These are phyloP conservation scores for Hololepta plana DNA, from an alignment of 2,888 invertebrate species.

Conservation along the genomic window DNA sequence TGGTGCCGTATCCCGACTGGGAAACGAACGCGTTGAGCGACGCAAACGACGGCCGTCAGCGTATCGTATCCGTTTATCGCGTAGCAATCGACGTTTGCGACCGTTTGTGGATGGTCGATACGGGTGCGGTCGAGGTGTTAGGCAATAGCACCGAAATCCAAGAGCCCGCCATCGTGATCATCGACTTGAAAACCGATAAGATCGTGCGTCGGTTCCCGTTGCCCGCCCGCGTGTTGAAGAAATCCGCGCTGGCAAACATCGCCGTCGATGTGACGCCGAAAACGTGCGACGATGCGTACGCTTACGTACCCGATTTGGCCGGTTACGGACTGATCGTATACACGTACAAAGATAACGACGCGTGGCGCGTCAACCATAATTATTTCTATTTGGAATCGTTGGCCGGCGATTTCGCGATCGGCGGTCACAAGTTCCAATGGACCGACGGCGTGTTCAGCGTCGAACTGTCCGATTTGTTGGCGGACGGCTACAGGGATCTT, in stretches of 20 bases:
- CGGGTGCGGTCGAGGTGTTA: slow-evolving; percentile 53
- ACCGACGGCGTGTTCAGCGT: slow-evolving; percentile 64
- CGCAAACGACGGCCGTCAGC: slow-evolving; percentile 9
- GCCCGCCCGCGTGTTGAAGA: slow-evolving; percentile 30
- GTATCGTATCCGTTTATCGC: slow-evolving; percentile 50
- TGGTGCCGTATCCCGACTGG: slow-evolving; percentile 37
- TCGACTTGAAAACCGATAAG: slow-evolving; percentile 44
- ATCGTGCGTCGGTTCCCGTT: slow-evolving; percentile 38
- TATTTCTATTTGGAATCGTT: slow-evolving; percentile 57
- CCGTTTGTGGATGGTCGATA: slow-evolving; percentile 64
- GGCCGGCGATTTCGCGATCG: slow-evolving; percentile 44
- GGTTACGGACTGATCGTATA: slow-evolving; percentile 41
- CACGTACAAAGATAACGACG: slow-evolving; percentile 30
- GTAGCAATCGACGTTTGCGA: slow-evolving; percentile 51
- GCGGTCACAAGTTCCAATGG: slow-evolving; percentile 57
- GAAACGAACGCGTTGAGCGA: slow-evolving; percentile 38
- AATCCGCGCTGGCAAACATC: slow-evolving; percentile 51
- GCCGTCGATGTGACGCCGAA: slow-evolving; percentile 41
- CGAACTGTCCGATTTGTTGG: slow-evolving; percentile 33
- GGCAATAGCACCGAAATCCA: too few relatives aligned
- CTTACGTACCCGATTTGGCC: slow-evolving; percentile 50
- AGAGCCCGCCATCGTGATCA: slow-evolving; percentile 43
- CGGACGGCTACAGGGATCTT: slow-evolving; percentile 38
- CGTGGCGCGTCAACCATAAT: slow-evolving; percentile 54
- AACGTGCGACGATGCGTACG: slow-evolving; percentile 44